A percentile compares a stretch with the other conserved stretches of the same genome.
These are phyloP conservation scores for Prionchulus punctatus DNA, from an alignment of 2,888 invertebrate species.

Conservation along the genomic window DNA sequence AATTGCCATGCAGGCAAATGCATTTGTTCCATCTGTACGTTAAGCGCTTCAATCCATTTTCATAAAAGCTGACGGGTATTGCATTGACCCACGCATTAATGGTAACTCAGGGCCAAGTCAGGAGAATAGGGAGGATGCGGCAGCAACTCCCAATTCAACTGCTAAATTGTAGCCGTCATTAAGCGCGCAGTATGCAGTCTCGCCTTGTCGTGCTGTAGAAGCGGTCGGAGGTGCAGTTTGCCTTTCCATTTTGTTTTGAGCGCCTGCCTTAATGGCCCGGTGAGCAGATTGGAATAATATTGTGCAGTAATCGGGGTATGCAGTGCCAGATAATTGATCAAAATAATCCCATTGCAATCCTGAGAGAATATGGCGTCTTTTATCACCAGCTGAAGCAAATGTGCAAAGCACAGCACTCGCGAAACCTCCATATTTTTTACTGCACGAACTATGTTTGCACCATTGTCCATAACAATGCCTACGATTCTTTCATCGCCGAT, in stretches of 20 bases:
- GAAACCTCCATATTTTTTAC: too few relatives aligned
- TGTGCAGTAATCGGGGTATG: conserved; percentile 14
- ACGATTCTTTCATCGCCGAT: too few relatives aligned
- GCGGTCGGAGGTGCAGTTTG: conserved; percentile 5
- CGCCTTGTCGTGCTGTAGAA: conserved; percentile 17
- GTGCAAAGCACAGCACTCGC: too few relatives aligned
- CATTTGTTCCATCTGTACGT: not conserved
- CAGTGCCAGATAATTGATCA: conserved; percentile 11
- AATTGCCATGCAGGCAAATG: not conserved
- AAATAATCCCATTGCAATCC: conserved; percentile 13
- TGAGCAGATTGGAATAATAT: conserved; percentile 14
- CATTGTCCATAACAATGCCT: too few relatives aligned
- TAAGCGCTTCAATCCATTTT: not conserved
- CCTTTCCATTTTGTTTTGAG: too few relatives aligned
- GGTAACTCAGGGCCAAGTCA: conserved; percentile 14
- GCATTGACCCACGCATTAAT: not conserved
- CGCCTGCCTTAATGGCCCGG: conserved; percentile 12
- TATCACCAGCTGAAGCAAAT: too few relatives aligned
- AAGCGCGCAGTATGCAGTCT: conserved; percentile 15
- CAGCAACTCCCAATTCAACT: conserved; percentile 14
- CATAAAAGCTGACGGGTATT: not conserved
- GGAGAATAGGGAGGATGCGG: conserved; percentile 16
- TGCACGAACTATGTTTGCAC: too few relatives aligned
- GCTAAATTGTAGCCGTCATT: conserved; percentile 12
- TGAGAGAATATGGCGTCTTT: too few relatives aligned